Base-by-base conservation (phyloP, 2,888 invertebrate genomes). In the Melanostoma mellinum region DNA sequence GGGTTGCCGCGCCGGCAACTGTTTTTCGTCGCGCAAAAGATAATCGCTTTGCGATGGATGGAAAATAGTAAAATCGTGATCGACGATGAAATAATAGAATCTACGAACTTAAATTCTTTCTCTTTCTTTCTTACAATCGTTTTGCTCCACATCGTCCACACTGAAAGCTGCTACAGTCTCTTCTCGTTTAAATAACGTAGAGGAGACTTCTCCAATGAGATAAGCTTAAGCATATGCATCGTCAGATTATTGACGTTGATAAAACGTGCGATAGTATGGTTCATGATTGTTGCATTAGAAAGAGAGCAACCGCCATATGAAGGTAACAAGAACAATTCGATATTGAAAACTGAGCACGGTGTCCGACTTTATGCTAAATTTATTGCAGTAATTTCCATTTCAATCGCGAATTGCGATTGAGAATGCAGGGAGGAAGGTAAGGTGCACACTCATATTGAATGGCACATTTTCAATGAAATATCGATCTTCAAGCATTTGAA, bases 401-500 rank as follows among this genome's bases (percentile, higher is more conserved):
- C 65, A 65, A 48, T 74, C n/a, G 30, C 20, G 20, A 20, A 20
- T 20, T 9, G 20, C 0, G 42, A 38, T 36, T 35, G 20, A 33
- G 58, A 36, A 33, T n/a, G 44, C 3, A 48, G 53, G 10, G 38
- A 4, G 30, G 9, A n/a, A 5, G 4, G 55, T 6, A n/a, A 3
- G 30, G 20, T 38, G 44, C 20, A 20, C 4, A 20, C 6, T 9
- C 40, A 50, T 52, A 55, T 58, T 30, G 61, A 48, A 38, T 60
- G n/a, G 36, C 44, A 46, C n/a, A 46, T 46, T 46, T 3, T 50
- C 56, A 69, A 78, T 78, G 48, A 78, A 74, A 69, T 58, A 78
- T 82, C 78, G 82, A 74, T 82, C 68, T 78, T 82, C 73, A 69
- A 82, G 69, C 73, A 78, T 82, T 73, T 82, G 82, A 82, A 82